phyloP scores from a whole-genome alignment of 2,113 vertebrate species.

The Ctenodactylus gundi region DNA sequence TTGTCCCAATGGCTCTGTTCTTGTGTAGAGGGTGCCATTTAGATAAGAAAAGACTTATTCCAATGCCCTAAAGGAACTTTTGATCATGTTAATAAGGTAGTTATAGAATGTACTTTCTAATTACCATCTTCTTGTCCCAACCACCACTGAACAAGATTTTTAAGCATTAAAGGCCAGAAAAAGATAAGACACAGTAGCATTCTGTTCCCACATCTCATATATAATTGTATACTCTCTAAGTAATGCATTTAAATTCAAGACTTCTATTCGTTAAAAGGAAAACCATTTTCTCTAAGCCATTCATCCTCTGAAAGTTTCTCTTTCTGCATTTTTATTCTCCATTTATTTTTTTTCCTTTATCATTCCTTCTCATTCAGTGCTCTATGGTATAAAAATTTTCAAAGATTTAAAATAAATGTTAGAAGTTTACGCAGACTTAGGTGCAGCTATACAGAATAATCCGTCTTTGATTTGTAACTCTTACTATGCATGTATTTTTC shows the following conservation, averaged over 20 bases:
- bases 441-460: constrained; percentile 17
- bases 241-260: constrained; percentile 25
- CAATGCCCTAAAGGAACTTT: constrained; percentile 37
- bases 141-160: not conserved
- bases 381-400: constrained; percentile 1
- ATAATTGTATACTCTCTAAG: constrained; percentile 8
- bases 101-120: constrained; percentile 53
- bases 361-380: not conserved
- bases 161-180: constrained; percentile 7
- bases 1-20: constrained; percentile 37
- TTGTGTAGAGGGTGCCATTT: constrained; percentile 24
- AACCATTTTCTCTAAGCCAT: constrained; percentile 24
- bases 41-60: constrained; percentile 51
- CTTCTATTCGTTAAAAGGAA: constrained; percentile 10
- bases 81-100: constrained; percentile 69
- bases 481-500: not conserved
- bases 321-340: constrained; percentile 23
- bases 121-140: constrained; percentile 27
- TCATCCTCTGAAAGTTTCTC: not conserved
- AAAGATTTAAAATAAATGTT: constrained; percentile 42
- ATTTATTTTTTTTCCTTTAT: not conserved
- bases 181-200: constrained; percentile 44
- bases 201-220: not conserved
- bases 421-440: not conserved
- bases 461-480: constrained; percentile 14